Conservation (phyloP, 2,888 invertebrate species). For the Dolichopus griseipennis region DNA sequence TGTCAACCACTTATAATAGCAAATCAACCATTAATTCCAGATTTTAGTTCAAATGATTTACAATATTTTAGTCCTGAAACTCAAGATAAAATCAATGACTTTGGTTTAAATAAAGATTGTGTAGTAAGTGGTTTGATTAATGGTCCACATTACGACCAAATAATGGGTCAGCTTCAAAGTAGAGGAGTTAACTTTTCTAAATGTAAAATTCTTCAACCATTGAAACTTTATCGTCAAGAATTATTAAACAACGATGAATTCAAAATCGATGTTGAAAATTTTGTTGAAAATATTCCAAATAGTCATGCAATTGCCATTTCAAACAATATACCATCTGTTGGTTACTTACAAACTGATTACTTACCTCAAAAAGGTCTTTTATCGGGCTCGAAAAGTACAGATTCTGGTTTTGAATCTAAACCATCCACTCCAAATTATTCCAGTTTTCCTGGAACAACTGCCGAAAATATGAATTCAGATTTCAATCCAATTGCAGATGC, state of each 20-base stretch:
- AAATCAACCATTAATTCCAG: constrained; percentile 41
- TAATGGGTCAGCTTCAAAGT: constrained; percentile 48
- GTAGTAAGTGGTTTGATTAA: constrained; percentile 53
- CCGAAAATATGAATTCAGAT: not conserved
- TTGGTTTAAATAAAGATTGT: constrained; percentile 47
- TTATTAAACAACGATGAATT: constrained; percentile 49
- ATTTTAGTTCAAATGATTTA: constrained; percentile 32
- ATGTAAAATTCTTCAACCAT: constrained; percentile 50
- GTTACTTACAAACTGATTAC: constrained; percentile 19
- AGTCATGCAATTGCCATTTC: constrained; percentile 18
- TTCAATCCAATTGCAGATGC: constrained; percentile 26
- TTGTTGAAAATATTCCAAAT: constrained; percentile 43
- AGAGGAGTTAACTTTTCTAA: constrained; percentile 47
- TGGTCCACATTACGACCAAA: constrained; percentile 51
- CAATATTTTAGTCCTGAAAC: constrained; percentile 42
- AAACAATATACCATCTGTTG: constrained; percentile 27
- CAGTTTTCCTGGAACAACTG: constrained; percentile 22
- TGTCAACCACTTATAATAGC: constrained; percentile 16
- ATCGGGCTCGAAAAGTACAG: constrained; percentile 35
- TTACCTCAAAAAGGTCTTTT: constrained; percentile 20
- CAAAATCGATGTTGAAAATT: constrained; percentile 49
- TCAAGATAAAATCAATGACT: constrained; percentile 46
- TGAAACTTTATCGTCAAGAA: constrained; percentile 49
- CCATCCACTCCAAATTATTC: constrained; percentile 36
- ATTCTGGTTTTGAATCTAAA: constrained; percentile 41